Conservation (phyloP, 2,113 vertebrate species). For the Reinhardtius hippoglossoides region DNA sequence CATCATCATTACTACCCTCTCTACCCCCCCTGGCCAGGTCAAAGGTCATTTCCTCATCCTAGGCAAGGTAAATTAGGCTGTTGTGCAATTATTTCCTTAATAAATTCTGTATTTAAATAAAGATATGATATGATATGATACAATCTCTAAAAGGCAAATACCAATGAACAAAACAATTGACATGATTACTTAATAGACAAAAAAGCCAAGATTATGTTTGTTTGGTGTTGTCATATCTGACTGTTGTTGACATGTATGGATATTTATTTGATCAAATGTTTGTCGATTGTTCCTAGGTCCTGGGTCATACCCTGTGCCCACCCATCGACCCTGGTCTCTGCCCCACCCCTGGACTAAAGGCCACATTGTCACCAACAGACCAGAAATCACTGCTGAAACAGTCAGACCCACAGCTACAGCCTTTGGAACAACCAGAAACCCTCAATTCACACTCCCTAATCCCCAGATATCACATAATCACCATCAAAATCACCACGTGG, state of each 20-base stretch:
- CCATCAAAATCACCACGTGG: slow-evolving; percentile 29
- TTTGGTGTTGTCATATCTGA: background rate
- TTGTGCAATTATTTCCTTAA: background rate
- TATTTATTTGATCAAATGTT: background rate
- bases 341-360: slow-evolving; percentile 60
- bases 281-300: slow-evolving; percentile 44
- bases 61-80: slow-evolving; percentile 60
- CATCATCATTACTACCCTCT: slow-evolving; percentile 43
- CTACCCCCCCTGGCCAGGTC: slow-evolving; percentile 61
- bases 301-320: slow-evolving; percentile 49
- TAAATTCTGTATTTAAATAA: background rate
- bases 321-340: slow-evolving; percentile 61
- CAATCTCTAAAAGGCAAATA: background rate
- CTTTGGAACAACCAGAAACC: slow-evolving; percentile 20
- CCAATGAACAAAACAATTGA: no score
- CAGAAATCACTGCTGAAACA: slow-evolving; percentile 81
- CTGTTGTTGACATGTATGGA: background rate
- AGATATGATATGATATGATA: background rate
- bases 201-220: no score
- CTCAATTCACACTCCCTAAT: slow-evolving; percentile 5
- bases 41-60: slow-evolving; percentile 51
- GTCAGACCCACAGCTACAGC: slow-evolving; percentile 64
- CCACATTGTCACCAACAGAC: slow-evolving; percentile 75
- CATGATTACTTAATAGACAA: no score
- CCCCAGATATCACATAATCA: slow-evolving; percentile 16